phyloP scores from a whole-genome alignment of 2,888 invertebrate genomes.

The Bellardia bayeri region DNA sequence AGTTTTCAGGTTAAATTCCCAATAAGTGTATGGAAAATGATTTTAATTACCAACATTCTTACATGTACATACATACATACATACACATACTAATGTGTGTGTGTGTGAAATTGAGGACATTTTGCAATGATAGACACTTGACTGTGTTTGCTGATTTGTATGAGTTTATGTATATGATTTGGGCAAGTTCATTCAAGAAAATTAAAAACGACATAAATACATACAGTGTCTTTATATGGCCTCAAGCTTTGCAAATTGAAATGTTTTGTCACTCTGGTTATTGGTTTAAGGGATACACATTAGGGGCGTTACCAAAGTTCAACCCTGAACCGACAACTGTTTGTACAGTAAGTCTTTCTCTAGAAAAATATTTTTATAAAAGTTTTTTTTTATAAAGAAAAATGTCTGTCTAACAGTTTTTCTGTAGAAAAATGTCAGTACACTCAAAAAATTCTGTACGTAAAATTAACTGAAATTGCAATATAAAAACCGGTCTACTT shows the following conservation, averaged over 20 bases:
- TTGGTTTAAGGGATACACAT: not conserved
- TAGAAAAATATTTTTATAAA: no score
- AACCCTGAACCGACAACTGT: no score
- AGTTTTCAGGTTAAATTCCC: conserved; percentile 27
- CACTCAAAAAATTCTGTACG: no score
- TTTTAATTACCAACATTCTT: conserved; percentile 46
- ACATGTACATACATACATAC: conserved; percentile 1
- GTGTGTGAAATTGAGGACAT: not conserved
- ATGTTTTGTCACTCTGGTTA: conserved; percentile 35
- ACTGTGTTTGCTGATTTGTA: not conserved
- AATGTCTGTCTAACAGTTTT: no score
- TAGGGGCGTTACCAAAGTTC: not conserved
- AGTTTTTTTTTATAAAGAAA: no score
- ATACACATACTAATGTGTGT: not conserved
- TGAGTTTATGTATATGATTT: conserved; percentile 15
- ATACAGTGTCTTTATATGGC: not conserved
- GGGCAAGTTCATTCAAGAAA: conserved; percentile 7
- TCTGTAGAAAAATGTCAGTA: no score
- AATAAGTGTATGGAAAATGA: conserved; percentile 38
- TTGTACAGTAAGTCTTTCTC: no score
- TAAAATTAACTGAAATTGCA: no score
- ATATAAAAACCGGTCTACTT: no score
- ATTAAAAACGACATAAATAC: conserved; percentile 2
- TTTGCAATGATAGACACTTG: not conserved
- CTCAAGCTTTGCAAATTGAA: conserved; percentile 37